Base-by-base conservation (phyloP, 2,888 invertebrate species). In the Drosophila rubida region DNA sequence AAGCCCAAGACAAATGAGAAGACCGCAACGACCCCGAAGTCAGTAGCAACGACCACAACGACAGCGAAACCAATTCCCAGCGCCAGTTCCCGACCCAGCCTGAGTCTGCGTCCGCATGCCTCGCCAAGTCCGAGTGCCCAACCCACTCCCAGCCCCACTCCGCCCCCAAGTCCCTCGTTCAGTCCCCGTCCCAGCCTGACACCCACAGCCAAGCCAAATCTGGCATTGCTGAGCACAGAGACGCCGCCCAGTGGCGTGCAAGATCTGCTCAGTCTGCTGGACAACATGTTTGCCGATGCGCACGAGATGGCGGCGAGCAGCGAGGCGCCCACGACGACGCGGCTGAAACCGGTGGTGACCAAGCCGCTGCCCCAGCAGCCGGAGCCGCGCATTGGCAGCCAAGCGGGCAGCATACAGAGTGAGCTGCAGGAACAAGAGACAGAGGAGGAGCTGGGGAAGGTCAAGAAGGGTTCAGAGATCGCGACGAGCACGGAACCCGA, bases 191-290 rank as follows among this genome's bases (percentile, higher is more conserved):
- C 35, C 4, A 14, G 1, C 11, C 5, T 37, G 7, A 2, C 13
- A 1, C 35, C 14, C 13, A 0, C 30, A 49, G 30, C 60, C 48
- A 23, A n/a, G 16, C 62, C 11, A 14, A n/a, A n/a, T n/a, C n/a
- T n/a, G n/a, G n/a, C n/a, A n/a, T n/a, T n/a, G n/a, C n/a, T n/a
- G 25, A 23, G 64, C 8, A 46, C 54, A 11, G 42, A 46, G 13
- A 49, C 62, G 22, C 37, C 63, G n/a, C 30, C 49, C 66, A 55
- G 50, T 32, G 90, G 80, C 27, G 91, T 92, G 76, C 79, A 89
- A 69, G 90, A 90, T 63, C 62, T 92, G 51, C 62, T 92, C 7
- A 91, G 90, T 50, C 57, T 92, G 46, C 76, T 92, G 41, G 92
- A 91, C 37, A 90, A 87, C 51, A 86, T 92, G 69, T 91, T 92